These are phyloP conservation scores for Actias luna DNA, from an alignment of 2,888 invertebrate species.

Conservation along the genomic window DNA sequence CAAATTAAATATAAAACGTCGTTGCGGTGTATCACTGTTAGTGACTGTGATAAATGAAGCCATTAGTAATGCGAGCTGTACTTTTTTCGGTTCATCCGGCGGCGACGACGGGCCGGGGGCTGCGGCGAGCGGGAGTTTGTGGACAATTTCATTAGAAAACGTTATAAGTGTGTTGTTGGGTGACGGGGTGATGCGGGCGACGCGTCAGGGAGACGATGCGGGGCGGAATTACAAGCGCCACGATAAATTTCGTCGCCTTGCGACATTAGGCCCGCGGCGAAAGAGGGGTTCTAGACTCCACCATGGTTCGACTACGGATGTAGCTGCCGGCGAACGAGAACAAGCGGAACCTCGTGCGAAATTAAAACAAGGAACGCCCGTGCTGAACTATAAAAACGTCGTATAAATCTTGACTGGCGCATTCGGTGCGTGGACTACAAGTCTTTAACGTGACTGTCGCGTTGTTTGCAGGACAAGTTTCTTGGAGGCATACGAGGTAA, in stretches of 20 bases:
- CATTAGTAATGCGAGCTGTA: slow-evolving; percentile 81
- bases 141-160: slow-evolving; percentile 82
- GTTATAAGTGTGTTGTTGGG: slow-evolving; percentile 76
- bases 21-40: slow-evolving; percentile 81
- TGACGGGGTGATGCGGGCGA: slow-evolving; percentile 68
- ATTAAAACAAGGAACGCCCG: slow-evolving; percentile 77
- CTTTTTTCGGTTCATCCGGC: slow-evolving; percentile 81
- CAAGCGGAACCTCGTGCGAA: slow-evolving; percentile 67
- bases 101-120: slow-evolving; percentile 71
- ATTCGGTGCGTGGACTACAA: slow-evolving; percentile 62
- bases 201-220: slow-evolving; percentile 49
- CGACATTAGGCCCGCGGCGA: slow-evolving; percentile 70
- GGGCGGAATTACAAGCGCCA: slow-evolving; percentile 75
- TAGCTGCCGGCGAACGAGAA: slow-evolving; percentile 39
- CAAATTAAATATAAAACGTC: slow-evolving; percentile 82
- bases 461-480: slow-evolving; percentile 52
- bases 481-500: background rate
- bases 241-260: slow-evolving; percentile 79
- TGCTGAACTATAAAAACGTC: slow-evolving; percentile 71
- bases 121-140: slow-evolving; percentile 73
- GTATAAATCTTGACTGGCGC: slow-evolving; percentile 61
- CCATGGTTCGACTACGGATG: slow-evolving; percentile 30
- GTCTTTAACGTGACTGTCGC: slow-evolving; percentile 57
- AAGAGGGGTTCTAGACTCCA: slow-evolving; percentile 51
- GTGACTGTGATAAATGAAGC: slow-evolving; percentile 82